Base-by-base conservation (phyloP, 2,888 invertebrate species). In the Kuschelorhynchus macadamiae region DNA sequence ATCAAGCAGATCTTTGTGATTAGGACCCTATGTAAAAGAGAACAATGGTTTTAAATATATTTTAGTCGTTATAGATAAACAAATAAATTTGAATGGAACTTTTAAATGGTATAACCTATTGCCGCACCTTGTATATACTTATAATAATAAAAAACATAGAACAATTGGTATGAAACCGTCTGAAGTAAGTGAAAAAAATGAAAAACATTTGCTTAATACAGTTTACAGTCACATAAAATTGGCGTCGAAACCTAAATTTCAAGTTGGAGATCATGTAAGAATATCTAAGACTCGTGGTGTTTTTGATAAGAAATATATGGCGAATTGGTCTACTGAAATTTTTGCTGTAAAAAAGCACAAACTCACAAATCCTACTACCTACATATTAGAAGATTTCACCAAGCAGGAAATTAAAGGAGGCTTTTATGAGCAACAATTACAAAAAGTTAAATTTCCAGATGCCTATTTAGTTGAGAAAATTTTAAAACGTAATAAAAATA, bases 321-420 rank as follows among this genome's bases (percentile, higher is more conserved):
- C 44, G 5, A 44, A 44, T 17, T 44, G 44, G 44, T n/a, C 44
- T 8, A 44, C 5, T 16, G 44, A 44, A 44, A 8, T 44, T 5
- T 44, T 44, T 44, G 4, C 4, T n/a, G 9, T 44, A 8, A 12
- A n/a, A 39, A 41, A 20, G 30, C 14, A 12, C 17, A 17, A 55
- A 17, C 7, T 44, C 4, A 63, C 62, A 7, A 53, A 63, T 46
- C 62, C 62, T 12, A 32, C 44, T 8, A 63, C 62, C 11, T 55
- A 63, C 20, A 21, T 55, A 3, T 46, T 63, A 7, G 18, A 53
- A 44, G 46, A 46, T 42, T 14, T 16, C 9, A 12, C 25, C 18
- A 14, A 25, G 4, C 7, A 18, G 17, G 42, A 52, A 16, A 61
- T 61, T 21, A 5, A 21, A 21, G 52, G 52, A 21, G 20, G 16